Conservation (phyloP, 2,888 invertebrate genomes). For the Germaria angustata region DNA sequence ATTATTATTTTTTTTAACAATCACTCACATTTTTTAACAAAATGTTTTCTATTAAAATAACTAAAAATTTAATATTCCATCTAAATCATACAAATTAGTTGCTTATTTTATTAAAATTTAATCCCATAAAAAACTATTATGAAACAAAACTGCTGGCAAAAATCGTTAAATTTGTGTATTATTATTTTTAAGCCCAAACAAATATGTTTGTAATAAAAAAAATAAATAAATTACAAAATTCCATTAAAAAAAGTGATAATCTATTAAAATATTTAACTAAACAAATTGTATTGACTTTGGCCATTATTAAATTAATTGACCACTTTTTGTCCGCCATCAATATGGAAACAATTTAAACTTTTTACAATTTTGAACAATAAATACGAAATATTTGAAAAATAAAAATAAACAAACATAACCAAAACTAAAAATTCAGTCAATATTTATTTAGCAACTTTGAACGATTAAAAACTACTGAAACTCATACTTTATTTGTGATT, state of each 20-base stretch:
- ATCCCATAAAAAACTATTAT: background rate
- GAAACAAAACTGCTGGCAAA: constrained; percentile 10
- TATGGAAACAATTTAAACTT: constrained; percentile 6
- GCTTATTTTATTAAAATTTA: too few relatives aligned
- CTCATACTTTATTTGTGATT: constrained; percentile 8
- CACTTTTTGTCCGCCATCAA: background rate
- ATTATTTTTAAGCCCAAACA: constrained; percentile 12
- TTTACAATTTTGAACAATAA: background rate
- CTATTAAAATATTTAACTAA: constrained; percentile 12
- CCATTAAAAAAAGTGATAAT: background rate
- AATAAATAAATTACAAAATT: background rate
- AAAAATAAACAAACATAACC: background rate
- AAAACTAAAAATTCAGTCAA: constrained; percentile 19
- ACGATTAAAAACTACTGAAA: constrained; percentile 41
- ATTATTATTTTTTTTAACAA: too few relatives aligned
- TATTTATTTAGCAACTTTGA: constrained; percentile 34
- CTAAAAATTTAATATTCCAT: too few relatives aligned
- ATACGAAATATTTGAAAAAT: background rate
- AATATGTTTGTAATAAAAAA: constrained; percentile 34
- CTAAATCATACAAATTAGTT: too few relatives aligned
- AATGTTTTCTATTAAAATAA: too few relatives aligned
- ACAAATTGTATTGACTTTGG: constrained; percentile 8
- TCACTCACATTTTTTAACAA: too few relatives aligned
- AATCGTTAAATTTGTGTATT: background rate
- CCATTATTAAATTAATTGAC: constrained; percentile 3